phyloP scores from a whole-genome alignment of 35 echinoderm and acorn worm genomes.

The Heliocidaris erythrogramma region DNA sequence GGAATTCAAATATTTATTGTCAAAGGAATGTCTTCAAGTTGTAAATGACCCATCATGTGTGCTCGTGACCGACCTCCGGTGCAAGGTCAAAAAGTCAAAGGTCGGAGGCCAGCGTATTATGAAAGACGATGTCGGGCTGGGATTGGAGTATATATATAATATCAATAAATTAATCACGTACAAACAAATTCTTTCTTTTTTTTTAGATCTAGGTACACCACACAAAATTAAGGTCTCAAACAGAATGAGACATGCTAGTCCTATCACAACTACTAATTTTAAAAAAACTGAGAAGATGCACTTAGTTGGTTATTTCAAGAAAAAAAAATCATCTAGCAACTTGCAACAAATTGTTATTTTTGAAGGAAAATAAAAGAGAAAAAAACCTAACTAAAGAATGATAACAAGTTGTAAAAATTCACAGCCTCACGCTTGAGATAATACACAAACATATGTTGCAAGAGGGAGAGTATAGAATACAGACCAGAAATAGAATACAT shows the following conservation, averaged over 20 bases:
- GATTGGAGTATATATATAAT: slow-evolving; percentile 57
- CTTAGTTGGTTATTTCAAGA: slow-evolving; percentile 41
- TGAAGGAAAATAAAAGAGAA: neutral
- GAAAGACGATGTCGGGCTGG: slow-evolving; percentile 49
- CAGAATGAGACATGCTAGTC: slow-evolving; percentile 32
- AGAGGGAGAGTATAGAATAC: slow-evolving; percentile 15
- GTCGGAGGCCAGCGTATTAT: slow-evolving; percentile 47
- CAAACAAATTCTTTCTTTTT: slow-evolving; percentile 22
- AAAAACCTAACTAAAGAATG: slow-evolving; percentile 23
- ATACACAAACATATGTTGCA: slow-evolving; percentile 52
- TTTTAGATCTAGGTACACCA: slow-evolving; percentile 49
- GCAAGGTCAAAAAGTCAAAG: slow-evolving; percentile 28
- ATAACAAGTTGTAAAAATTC: neutral
- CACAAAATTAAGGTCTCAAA: slow-evolving; percentile 44
- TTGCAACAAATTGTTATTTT: slow-evolving; percentile 50
- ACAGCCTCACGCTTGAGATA: slow-evolving; percentile 54
- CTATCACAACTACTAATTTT: slow-evolving; percentile 35
- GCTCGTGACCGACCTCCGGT: slow-evolving; percentile 40
- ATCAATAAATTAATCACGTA: slow-evolving; percentile 51
- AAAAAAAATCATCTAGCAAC: slow-evolving; percentile 34
- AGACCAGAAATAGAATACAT: slow-evolving; percentile 7
- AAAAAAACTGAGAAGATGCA: slow-evolving; percentile 35
- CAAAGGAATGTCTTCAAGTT: slow-evolving; percentile 43
- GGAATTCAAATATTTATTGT: slow-evolving; percentile 27
- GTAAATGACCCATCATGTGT: slow-evolving; percentile 35